Percentiles rank a stretch among this genome's conserved stretches.
phyloP scores from a whole-genome alignment of 2,797 vertebrate species.

The Austrolebias charrua region DNA sequence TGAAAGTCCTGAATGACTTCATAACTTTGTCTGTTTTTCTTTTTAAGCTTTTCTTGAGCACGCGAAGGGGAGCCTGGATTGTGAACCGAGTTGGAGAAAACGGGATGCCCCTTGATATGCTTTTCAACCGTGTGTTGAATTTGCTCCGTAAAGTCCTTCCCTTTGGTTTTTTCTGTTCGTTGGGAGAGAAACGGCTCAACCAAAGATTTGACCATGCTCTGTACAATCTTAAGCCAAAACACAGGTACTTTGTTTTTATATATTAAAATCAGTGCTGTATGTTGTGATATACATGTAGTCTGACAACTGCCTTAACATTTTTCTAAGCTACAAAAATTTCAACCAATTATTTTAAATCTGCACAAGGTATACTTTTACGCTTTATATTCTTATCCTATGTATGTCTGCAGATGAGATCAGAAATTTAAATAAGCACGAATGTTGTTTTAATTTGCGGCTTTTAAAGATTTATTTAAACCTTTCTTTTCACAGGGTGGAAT shows the following conservation, averaged over 20 bases:
- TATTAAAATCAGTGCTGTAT: not conserved
- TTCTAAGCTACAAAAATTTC: no score
- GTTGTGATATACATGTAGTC: not conserved
- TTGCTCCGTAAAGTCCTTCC: constrained; percentile 25
- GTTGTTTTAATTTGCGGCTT: no score
- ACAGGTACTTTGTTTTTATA: constrained; percentile 80
- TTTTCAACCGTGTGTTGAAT: not conserved
- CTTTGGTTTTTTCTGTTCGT: constrained; percentile 23
- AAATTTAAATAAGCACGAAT: no score
- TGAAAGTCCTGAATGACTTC: not conserved
- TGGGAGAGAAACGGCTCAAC: constrained; percentile 68
- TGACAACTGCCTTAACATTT: not conserved
- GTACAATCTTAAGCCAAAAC: constrained; percentile 85
- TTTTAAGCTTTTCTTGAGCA: constrained; percentile 81
- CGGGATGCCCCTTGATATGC: constrained; percentile 73
- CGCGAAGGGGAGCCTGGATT: constrained; percentile 81
- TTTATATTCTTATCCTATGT: no score
- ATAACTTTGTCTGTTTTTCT: not conserved
- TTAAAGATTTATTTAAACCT: no score
- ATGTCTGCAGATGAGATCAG: no score
- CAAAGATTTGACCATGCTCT: constrained; percentile 72
- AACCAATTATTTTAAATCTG: no score
- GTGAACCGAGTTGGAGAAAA: constrained; percentile 73
- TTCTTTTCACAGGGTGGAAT: no score
- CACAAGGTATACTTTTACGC: no score